Evolutionary conservation across 2,797 vertebrate species (phyloP).

Genomic region (Thaleichthys pacificus): DNA sequence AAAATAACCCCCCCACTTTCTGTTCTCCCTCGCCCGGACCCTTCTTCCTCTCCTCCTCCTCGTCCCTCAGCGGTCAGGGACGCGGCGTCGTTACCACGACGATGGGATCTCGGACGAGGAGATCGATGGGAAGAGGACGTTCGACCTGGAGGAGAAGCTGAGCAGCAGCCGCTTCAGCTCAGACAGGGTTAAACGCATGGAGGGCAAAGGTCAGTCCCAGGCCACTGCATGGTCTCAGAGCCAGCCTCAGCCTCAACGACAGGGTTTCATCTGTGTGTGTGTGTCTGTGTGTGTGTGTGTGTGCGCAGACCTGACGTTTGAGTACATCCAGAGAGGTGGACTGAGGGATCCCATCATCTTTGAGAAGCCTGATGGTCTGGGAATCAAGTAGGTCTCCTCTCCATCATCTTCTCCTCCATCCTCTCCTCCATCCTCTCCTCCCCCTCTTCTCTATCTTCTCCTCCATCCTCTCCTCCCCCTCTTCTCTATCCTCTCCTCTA

Average conservation of each 20-base stretch:
- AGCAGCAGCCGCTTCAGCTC: slow-evolving; percentile 86
- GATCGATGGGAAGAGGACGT: slow-evolving; percentile 94
- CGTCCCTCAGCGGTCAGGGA: slow-evolving; percentile 84
- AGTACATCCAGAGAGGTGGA: slow-evolving; percentile 89
- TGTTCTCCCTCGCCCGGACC: background rate
- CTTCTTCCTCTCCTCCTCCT: background rate
- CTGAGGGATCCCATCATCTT: slow-evolving; percentile 92
- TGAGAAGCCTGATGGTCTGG: slow-evolving; percentile 88
- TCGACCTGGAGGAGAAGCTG: slow-evolving; percentile 94
- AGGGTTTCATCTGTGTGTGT: background rate
- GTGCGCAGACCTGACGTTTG: slow-evolving; percentile 85
- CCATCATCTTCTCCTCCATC: background rate
- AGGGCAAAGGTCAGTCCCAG: slow-evolving; percentile 84
- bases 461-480: background rate
- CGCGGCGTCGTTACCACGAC: slow-evolving; percentile 91
- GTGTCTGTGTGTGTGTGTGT: slow-evolving; percentile 4
- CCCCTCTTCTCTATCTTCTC: background rate
- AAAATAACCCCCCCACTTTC: background rate
- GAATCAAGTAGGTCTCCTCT: slow-evolving; percentile 84
- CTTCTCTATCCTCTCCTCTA: too few relatives aligned
- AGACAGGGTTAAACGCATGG: slow-evolving; percentile 87
- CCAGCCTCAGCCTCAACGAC: background rate
- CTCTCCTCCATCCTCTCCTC: background rate
- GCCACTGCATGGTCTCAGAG: background rate
- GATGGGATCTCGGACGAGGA: slow-evolving; percentile 97